These are phyloP conservation scores for Oxystoma pomonae DNA, from an alignment of 2,888 invertebrate species.

Conservation along the genomic window DNA sequence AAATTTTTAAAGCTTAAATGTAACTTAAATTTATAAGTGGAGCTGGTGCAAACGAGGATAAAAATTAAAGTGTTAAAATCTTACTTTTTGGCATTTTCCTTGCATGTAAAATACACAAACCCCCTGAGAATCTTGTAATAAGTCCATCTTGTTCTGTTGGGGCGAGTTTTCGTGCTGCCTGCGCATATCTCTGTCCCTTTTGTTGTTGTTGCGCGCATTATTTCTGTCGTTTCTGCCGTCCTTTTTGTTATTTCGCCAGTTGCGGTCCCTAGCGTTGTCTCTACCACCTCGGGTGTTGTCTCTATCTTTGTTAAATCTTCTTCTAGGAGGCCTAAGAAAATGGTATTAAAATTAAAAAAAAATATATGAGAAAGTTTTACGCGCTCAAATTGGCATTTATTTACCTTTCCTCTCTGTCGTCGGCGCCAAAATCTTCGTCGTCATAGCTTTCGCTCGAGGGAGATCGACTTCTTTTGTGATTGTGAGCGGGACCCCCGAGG, in stretches of 20 bases:
- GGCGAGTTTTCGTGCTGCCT: slow-evolving; percentile 52
- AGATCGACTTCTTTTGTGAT: slow-evolving; percentile 15
- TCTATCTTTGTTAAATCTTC: too few species aligned
- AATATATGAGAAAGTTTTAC: too few species aligned
- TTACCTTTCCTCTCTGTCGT: slow-evolving; percentile 17
- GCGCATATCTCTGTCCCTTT: slow-evolving; percentile 31
- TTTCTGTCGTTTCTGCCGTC: slow-evolving; percentile 19
- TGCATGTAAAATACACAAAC: slow-evolving; percentile 84
- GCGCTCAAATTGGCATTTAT: too few species aligned
- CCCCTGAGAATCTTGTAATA: slow-evolving; percentile 61
- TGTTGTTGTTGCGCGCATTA: slow-evolving; percentile 16
- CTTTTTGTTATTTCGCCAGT: slow-evolving; percentile 11
- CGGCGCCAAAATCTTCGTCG: slow-evolving; percentile 51
- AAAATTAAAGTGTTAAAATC: neutral
- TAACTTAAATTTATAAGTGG: neutral
- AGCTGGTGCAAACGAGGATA: neutral
- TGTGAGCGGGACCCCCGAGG: neutral
- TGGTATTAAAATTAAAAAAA: too few species aligned
- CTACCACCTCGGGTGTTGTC: slow-evolving; percentile 10
- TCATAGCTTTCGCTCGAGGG: slow-evolving; percentile 48
- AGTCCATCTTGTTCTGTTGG: slow-evolving; percentile 38
- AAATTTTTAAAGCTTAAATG: too few species aligned
- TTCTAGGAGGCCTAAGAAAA: too few species aligned
- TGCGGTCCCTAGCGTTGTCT: slow-evolving; percentile 4
- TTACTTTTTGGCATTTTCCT: slow-evolving; percentile 76